These are phyloP conservation scores for Hepsetus odoe DNA, from an alignment of 2,113 vertebrate genomes.

Conservation along the genomic window DNA sequence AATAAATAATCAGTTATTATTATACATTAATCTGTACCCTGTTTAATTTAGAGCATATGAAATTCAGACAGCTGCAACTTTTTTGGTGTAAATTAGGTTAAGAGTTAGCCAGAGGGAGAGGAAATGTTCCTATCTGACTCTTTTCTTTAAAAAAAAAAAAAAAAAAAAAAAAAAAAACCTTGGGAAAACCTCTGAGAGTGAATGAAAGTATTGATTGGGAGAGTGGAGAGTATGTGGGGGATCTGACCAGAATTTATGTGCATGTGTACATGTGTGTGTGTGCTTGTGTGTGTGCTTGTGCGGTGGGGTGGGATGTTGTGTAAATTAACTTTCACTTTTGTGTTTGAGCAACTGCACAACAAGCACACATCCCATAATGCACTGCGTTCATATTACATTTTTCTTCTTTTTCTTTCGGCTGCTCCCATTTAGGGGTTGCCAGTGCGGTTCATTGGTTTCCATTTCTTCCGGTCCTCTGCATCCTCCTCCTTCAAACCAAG, in stretches of 20 bases:
- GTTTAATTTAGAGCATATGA: background rate
- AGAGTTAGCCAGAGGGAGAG: conserved; percentile 17
- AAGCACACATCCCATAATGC: no score
- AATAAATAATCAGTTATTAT: background rate
- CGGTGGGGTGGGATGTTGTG: no score
- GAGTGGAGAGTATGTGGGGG: background rate
- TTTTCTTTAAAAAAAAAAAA: conserved; percentile 1
- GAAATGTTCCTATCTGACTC: conserved; percentile 3
- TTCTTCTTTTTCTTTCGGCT: no score
- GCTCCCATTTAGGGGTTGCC: no score
- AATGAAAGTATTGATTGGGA: conserved; percentile 36
- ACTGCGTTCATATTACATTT: no score
- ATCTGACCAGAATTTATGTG: background rate
- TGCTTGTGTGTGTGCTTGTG: no score
- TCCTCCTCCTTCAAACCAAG: no score
- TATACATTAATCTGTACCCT: background rate
- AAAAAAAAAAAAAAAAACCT: conserved; percentile 35
- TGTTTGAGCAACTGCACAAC: no score
- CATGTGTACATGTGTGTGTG: background rate
- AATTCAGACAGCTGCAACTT: background rate
- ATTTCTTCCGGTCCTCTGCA: no score
- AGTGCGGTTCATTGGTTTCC: no score
- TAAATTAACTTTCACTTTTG: no score
- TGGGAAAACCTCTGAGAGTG: no score
- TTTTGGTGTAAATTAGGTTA: conserved; percentile 15